Base-by-base conservation (phyloP, 53 echinoderm and acorn worm genomes). In the Apostichopus leukothele region DNA sequence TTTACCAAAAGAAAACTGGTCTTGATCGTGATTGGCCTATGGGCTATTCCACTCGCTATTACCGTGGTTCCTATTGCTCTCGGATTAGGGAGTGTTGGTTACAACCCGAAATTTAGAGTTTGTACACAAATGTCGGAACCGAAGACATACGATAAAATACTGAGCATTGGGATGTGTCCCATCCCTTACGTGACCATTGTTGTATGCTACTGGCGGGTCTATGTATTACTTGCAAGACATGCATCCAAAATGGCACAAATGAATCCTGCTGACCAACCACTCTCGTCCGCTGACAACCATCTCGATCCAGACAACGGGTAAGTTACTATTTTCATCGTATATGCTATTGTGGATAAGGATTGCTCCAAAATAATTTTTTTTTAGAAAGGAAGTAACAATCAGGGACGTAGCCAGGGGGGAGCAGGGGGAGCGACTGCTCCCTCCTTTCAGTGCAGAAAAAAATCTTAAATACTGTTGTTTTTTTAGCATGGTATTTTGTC, bases 71-170 rank as follows among this genome's bases (percentile, higher is more conserved):
- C 91, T 4, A 61, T 88, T 0, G 73, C 78, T 9, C 1, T 81
- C 1, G 93, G 91, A 5, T 84, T 93, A 6, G 93, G 93, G 20
- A 77, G 87, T 10, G 89, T 93, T 1, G 93, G 93, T 4, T 93
- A 91, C 76, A 90, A 91, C 60, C 54, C 73, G 50, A 91, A 93
- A 26, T 93, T 88, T 22, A 76, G 86, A 20, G 79, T 86, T 4
- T 93, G 93, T 76, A 91, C 88, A n/a, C 88, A 87, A 25, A 19
- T 87, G 52, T 74, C 88, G 0, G 51, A 50, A 54, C 88, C 88
- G n/a, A 74, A 52, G 26, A 7, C 21, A 4, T 87, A 87, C 88
- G 75, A 87, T 73, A 87, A 87, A 75, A 74, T 87, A 52, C n/a
- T 87, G 23, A 87, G 51, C 53, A 5, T 87, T 18, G 88, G 88